Evolutionary conservation across 2,113 vertebrate species (phyloP).

Genomic region (Urocolius indicus): DNA sequence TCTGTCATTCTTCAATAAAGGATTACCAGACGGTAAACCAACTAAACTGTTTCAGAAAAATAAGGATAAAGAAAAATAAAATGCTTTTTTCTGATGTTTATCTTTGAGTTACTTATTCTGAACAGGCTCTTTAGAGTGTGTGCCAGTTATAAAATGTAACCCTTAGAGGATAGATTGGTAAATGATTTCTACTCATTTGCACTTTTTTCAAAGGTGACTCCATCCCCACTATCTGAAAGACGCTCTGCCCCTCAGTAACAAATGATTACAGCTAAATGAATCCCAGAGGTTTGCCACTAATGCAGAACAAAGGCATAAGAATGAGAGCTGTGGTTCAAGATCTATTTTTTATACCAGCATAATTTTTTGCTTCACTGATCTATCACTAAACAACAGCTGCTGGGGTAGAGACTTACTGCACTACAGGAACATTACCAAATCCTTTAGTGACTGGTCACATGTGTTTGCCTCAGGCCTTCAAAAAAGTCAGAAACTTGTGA

Average conservation of each 20-base stretch:
- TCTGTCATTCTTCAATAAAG: neutral
- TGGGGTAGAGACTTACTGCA: constrained; percentile 73
- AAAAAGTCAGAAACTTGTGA: constrained; percentile 70
- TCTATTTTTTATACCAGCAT: constrained; percentile 85
- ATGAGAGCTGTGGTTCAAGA: constrained; percentile 75
- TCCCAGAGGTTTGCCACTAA: constrained; percentile 80
- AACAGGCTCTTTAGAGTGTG: constrained; percentile 42
- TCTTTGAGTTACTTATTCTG: constrained; percentile 60
- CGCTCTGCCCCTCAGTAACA: constrained; percentile 79
- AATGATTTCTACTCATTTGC: constrained; percentile 82
- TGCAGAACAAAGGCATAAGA: constrained; percentile 83
- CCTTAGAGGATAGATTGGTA: constrained; percentile 63
- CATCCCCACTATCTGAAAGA: constrained; percentile 84
- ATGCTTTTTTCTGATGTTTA: constrained; percentile 38
- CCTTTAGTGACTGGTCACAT: constrained; percentile 74
- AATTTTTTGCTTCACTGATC: constrained; percentile 95
- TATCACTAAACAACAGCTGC: constrained; percentile 92
- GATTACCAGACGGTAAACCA: neutral
- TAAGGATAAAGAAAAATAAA: neutral
- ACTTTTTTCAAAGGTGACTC: constrained; percentile 87
- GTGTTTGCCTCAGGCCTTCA: constrained; percentile 79
- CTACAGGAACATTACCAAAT: constrained; percentile 70
- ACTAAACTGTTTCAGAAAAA: constrained; percentile 46
- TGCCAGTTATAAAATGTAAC: constrained; percentile 65
- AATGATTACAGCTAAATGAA: constrained; percentile 88